Base-by-base conservation (phyloP, 2,797 vertebrate species). In the Myotis daubentonii region DNA sequence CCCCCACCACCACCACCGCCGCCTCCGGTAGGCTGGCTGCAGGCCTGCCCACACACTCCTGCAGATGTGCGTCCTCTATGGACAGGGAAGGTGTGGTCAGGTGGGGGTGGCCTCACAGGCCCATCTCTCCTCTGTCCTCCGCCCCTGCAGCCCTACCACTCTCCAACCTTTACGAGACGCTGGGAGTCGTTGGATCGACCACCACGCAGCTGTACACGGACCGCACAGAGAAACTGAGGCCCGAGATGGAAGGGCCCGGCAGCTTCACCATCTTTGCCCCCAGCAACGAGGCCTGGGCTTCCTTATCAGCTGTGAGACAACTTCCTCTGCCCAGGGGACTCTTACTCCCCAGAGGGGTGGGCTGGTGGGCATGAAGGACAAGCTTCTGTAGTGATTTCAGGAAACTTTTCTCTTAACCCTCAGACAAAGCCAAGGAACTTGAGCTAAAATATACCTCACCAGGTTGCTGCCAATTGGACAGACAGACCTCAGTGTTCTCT, bases 221-320 rank as follows among this genome's bases (percentile, higher is more conserved):
- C 47, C 99, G 99, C 75, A 98, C 98, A 0, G 99, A 99, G n/a
- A 98, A 99, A 60, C 98, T 99, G 76, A 98, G 97, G 97, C 98
- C 98, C 1, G 99, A 99, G 98, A 98, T 99, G 0, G 99, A 99
- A 94, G 99, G 99, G 5, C 99, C 99, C 0, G 99, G 99, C 84
- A 99, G 99, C 96, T 99, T 99, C 96, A 99, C 99, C 8, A 99
- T 99, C 98, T 99, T 99, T 20, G 99, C 99, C 92, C 99, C 99
- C 4, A 99, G 99, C 97, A 99, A 99, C 2, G 98, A 99, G 91
- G 99, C 99, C 94, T 99, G 99, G 99, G 98, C 99, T 0, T 98
- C 99, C 28, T 97, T 99, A 96, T 98, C 99, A 51, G 98, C 98
- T 23, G 99, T 99, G 98, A 99, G 99, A 97, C 93, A 36, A 19